Base-by-base conservation (phyloP, 2,888 invertebrate species). In the Tuta absoluta region DNA sequence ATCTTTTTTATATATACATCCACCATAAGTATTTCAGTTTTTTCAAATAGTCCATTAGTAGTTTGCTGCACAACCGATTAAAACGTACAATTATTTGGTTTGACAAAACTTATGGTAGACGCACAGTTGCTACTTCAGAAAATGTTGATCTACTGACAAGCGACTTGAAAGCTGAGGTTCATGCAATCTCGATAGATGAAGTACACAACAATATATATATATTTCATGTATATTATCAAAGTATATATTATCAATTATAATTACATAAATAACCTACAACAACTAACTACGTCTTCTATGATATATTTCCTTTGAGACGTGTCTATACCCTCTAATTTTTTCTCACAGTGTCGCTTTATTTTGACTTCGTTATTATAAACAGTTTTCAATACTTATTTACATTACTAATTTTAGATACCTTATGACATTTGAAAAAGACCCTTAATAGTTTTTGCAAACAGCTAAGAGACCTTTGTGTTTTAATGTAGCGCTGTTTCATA, bases 301-400 rank as follows among this genome's bases (percentile, higher is more conserved):
- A 89, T 90, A 90, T 87, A 74, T 72, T 78, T 75, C 73, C 72
- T 84, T 85, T 84, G 82, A 86, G 89, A 89, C 89, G 85, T 78
- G 70, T 82, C 77, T 75, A 73, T 89, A 89, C 81, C 84, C 81
- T 86, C 91, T 91, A 91, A 89, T 85, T 79, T 89, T 79, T 91
- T 91, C 83, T 91, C 91, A 91, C 91, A 91, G 91, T 89, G 80
- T 87, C 87, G 91, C 91, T 91, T 91, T 87, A 90, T 89, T 89
- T 90, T 91, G 91, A 91, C 91, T 89, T 86, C 76, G 78, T 84
- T 87, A 86, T 81, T 84, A 88, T 85, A 82, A 88, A 89, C 85
- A 86, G 75, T 85, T 84, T 84, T 84, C 79, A 85, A 81, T 88
- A 88, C 79, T 84, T 89, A 90, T 84, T 85, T 86, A 88, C 84